These are phyloP conservation scores for Drosophila arizonae DNA, from an alignment of 1,140 invertebrate genomes.

Conservation along the genomic window DNA sequence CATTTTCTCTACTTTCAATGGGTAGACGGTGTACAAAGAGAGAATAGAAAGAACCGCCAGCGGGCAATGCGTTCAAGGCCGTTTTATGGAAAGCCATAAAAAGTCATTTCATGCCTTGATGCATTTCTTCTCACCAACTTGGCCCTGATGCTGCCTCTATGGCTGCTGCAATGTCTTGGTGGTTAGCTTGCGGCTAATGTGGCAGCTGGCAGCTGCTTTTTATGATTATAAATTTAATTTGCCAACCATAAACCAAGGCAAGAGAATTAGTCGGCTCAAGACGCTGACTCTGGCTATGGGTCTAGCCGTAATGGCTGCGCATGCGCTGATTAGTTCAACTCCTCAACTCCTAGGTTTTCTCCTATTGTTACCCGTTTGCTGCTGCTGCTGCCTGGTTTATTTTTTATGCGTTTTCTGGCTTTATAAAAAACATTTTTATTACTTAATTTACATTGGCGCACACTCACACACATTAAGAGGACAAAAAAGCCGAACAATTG, in stretches of 20 bases:
- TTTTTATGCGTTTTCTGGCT: constrained; percentile 62
- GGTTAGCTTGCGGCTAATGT: constrained; percentile 44
- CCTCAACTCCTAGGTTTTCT: constrained; percentile 27
- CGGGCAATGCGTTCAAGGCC: constrained; percentile 64
- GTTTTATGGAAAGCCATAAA: constrained; percentile 81
- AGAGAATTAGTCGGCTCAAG: constrained; percentile 41
- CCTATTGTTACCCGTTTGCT: constrained; percentile 29
- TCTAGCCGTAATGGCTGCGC: constrained; percentile 41
- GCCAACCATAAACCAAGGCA: constrained; percentile 26
- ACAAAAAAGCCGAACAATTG: constrained; percentile 56
- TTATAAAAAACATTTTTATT: constrained; percentile 72
- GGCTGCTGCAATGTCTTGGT: constrained; percentile 10
- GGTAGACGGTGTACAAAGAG: constrained; percentile 3
- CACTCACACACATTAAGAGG: constrained; percentile 54
- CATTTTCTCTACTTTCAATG: neutral
- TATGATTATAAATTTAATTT: constrained; percentile 44
- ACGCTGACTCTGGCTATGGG: constrained; percentile 16
- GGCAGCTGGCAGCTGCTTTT: constrained; percentile 28
- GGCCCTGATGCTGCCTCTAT: constrained; percentile 39
- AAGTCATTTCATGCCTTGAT: constrained; percentile 81
- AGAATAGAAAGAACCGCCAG: constrained; percentile 54
- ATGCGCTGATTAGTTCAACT: constrained; percentile 45
- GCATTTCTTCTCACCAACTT: constrained; percentile 72
- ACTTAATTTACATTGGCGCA: constrained; percentile 64
- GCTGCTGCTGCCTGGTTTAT: constrained; percentile 5